A percentile compares a stretch with the other conserved stretches of the same genome.
phyloP scores from a whole-genome alignment of 2,113 vertebrate genomes.

The Mustela lutreola region DNA sequence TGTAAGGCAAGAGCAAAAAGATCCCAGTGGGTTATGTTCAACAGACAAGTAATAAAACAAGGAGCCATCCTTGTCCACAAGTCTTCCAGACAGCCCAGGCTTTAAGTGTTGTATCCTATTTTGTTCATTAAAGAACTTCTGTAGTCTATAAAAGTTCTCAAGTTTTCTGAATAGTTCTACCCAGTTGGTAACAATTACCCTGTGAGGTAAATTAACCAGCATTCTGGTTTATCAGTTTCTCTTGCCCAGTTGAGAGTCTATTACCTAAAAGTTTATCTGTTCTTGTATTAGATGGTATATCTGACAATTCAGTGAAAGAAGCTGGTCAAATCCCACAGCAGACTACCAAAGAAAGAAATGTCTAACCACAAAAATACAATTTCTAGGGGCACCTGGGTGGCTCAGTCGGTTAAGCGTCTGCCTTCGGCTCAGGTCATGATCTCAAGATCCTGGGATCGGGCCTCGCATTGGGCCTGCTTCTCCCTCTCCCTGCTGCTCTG shows the following conservation, averaged over 20 bases:
- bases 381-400: background rate
- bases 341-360: conserved; percentile 8
- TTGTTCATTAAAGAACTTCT: background rate
- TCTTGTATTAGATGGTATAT: background rate
- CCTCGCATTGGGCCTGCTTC: no score
- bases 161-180: conserved; percentile 6
- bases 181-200: background rate
- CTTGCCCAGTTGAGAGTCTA: background rate
- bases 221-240: conserved; percentile 38
- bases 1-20: background rate
- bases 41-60: background rate
- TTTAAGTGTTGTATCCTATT: background rate
- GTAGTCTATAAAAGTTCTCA: background rate
- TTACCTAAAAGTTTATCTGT: background rate
- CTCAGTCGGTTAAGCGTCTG: no score
- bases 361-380: background rate
- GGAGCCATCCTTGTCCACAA: background rate
- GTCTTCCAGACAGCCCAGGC: background rate
- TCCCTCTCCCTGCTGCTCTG: no score
- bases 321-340: background rate
- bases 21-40: background rate
- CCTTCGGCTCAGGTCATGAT: no score
- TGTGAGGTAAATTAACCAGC: background rate
- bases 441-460: no score
- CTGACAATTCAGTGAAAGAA: conserved; percentile 48